phyloP scores from a whole-genome alignment of 2,797 vertebrate species.

The Hybognathus amarus region DNA sequence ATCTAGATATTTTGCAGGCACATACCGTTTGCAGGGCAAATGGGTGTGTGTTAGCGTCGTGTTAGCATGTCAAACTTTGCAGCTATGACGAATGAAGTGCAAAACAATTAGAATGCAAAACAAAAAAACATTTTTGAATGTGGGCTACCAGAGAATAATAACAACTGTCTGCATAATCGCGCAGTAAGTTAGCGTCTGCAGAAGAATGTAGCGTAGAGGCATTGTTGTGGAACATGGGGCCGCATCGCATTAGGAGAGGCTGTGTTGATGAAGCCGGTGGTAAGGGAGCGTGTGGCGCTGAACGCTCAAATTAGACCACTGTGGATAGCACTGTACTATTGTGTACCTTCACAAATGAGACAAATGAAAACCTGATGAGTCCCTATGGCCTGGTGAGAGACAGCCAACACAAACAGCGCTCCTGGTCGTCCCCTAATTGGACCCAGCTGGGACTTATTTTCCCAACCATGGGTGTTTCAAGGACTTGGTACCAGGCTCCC shows the following conservation, averaged over 20 bases:
- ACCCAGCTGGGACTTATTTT: conserved; percentile 62
- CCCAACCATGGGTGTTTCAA: conserved; percentile 58
- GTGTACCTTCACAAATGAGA: conserved; percentile 57
- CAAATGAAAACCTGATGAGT: conserved; percentile 62
- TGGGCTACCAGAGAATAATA: conserved; percentile 1
- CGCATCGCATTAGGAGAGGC: conserved; percentile 20
- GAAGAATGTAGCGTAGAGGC: conserved; percentile 3
- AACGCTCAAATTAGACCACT: conserved; percentile 52
- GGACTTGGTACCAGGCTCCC: conserved; percentile 46
- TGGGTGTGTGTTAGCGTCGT: background rate
- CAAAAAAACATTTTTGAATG: conserved; percentile 17
- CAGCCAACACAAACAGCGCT: conserved; percentile 58
- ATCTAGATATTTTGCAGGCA: conserved; percentile 7
- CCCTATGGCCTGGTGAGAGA: conserved; percentile 54
- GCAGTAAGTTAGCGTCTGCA: background rate
- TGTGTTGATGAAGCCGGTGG: conserved; percentile 34
- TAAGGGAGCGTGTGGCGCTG: conserved; percentile 30
- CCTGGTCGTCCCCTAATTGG: conserved; percentile 62
- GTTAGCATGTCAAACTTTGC: conserved; percentile 6
- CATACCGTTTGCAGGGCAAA: background rate
- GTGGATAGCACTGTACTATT: conserved; percentile 47
- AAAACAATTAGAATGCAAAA: conserved; percentile 7
- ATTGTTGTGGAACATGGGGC: conserved; percentile 33
- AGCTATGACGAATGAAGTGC: background rate
- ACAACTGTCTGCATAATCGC: background rate